Base-by-base conservation (phyloP, 2,888 invertebrate species). In the Cantharis lateralis region DNA sequence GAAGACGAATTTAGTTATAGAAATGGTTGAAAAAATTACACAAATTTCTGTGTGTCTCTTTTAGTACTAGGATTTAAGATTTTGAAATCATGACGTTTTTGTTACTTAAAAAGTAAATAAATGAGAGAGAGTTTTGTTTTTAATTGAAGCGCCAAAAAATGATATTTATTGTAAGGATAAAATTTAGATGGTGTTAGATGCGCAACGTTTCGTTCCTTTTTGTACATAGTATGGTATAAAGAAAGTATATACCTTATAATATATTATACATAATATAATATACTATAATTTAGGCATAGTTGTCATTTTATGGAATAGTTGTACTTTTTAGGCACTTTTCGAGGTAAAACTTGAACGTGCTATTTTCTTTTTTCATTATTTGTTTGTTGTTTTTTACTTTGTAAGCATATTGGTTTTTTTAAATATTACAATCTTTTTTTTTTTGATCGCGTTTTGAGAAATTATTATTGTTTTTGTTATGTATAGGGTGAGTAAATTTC, bases 121-220 rank as follows among this genome's bases (percentile, higher is more conserved):
- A 48, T 48, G 48, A 48, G 48, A 32, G 84, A 86, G 62, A 84
- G 85, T 87, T 87, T 87, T 86, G 80, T 85, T 87, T 86, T 85
- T 79, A 86, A 84, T 86, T 84, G 87, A 88, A 87, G 88, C 88
- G 87, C 88, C 88, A 88, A 88, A 88, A 66, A 85, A 87, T 82
- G 76, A 78, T 87, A 86, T 87, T 87, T 88, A 88, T 88, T 85
- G 84, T 82, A 80, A 84, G 24, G n/a, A 20, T 66, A 66, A 66
- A 66, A 83, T 81, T 84, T 85, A 87, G 85, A 84, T 82, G 83
- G 81, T 84, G 82, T 87, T 85, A 85, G 85, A 68, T 81, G 82
- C 81, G 87, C 87, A 87, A 87, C 83, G 82, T 87, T 88, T 88
- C 88, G 87, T 88, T 88, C 88, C 88, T 87, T 88, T 87, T 82